Base-by-base conservation (phyloP, 1,140 invertebrate genomes). In the Drosophila asahinai region DNA sequence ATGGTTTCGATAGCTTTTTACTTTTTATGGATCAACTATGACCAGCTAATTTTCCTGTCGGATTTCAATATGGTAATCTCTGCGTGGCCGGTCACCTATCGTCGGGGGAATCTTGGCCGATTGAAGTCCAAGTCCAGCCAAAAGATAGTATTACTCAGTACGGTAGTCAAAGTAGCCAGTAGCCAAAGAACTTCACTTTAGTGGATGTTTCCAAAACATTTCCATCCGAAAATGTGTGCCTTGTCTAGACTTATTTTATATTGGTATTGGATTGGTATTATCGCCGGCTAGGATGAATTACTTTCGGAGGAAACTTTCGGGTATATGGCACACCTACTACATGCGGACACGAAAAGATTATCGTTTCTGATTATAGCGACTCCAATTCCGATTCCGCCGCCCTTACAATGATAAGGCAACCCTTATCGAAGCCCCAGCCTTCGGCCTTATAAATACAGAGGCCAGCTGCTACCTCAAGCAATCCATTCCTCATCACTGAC, bases 381-480 rank as follows among this genome's bases (percentile, higher is more conserved):
- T 30, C 38, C 33, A 2, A 30, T 17, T 38, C 33, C 52, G 30
- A 52, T 33, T 33, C 17, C 15, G 27, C 0, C 12, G n/a, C 11
- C 12, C 25, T 30, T 6, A 30, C 15, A 30, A 5, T 5, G 30
- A 55, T 38, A 38, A 55, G 33, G 4, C 19, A 17, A 8, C 15
- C 11, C 60, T 40, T 66, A 66, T 66, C 54, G 22, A 30, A 11
- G 3, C 11, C 2, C 12, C 12, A 25, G 55, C 33, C 57, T 40
- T 42, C 27, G 33, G n/a, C 22, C 22, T 36, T 43, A 59, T 72
- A 73, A 38, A 36, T 72, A 54, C 58, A 17, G 2, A 38, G 8
- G 3, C 3, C 6, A 12, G 5, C 14, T 33, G 33, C n/a, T 54
- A 14, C 1, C 17, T 9, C 17, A 48, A 30, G 1, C 48, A 73